Evolutionary conservation across 2,797 vertebrate species (phyloP).

Genomic region (Perdix hodgsoniae): DNA sequence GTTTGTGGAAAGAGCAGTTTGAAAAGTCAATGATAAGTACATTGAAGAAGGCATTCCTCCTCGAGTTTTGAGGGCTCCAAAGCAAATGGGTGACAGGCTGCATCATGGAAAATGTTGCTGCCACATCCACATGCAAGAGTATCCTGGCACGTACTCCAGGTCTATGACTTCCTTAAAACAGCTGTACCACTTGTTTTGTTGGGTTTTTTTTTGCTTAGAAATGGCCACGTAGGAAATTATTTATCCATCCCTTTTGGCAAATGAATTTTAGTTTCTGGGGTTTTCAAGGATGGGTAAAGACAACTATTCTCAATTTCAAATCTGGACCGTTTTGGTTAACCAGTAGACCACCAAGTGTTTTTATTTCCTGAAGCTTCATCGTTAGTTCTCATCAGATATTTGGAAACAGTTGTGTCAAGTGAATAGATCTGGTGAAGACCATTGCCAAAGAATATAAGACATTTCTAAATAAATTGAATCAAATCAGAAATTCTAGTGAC

Average conservation of each 20-base stretch:
- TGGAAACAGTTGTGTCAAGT: background rate
- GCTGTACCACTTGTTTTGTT: background rate
- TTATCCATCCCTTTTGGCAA: background rate
- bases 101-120: background rate
- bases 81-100: background rate
- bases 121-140: background rate
- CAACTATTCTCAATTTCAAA: background rate
- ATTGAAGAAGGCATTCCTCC: background rate
- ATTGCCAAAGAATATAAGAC: background rate
- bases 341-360: background rate
- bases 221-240: background rate
- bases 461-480: background rate
- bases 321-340: background rate
- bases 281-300: background rate
- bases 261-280: background rate
- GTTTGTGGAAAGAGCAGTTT: background rate
- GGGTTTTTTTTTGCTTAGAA: background rate
- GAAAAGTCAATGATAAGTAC: background rate
- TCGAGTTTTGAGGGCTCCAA: background rate
- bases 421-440: background rate
- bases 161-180: background rate
- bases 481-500: background rate
- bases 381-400: background rate
- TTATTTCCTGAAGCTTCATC: background rate
- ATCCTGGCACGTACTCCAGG: background rate